Percentiles rank a stretch among this genome's conserved stretches.
These are phyloP conservation scores for Drosophila algonquin DNA, from an alignment of 2,888 invertebrate species.

Conservation along the genomic window DNA sequence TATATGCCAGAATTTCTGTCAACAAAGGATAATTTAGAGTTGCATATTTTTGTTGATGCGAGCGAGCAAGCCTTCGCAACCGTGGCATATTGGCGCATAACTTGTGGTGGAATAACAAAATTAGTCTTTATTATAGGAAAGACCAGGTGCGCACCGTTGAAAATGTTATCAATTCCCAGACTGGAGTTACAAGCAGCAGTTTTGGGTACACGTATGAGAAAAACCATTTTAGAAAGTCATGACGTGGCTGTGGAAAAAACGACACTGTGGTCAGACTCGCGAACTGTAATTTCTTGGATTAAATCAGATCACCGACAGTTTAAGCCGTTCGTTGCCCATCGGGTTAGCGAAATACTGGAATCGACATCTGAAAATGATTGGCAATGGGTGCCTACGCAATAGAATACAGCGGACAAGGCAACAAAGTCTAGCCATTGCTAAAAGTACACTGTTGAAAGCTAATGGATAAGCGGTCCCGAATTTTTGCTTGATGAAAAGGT, in stretches of 20 bases:
- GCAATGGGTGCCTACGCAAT: background rate
- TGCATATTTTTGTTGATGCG: conserved; percentile 16
- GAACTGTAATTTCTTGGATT: conserved; percentile 1
- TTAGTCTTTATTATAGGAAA: conserved; percentile 16
- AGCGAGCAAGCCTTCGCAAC: conserved; percentile 16
- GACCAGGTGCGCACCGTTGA: background rate
- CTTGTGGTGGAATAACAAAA: background rate
- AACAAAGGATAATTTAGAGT: background rate
- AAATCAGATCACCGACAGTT: background rate
- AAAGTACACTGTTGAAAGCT: background rate
- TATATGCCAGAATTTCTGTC: background rate
- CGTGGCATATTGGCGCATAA: conserved; percentile 12
- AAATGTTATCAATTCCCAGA: conserved; percentile 2
- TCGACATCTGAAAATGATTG: background rate
- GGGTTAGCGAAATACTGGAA: no score
- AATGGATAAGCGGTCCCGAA: background rate
- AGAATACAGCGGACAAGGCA: background rate
- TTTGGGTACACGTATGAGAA: background rate
- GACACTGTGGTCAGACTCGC: background rate
- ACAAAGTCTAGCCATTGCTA: background rate
- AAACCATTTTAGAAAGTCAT: background rate
- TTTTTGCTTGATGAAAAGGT: background rate
- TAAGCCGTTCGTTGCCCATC: no score
- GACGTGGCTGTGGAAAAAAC: background rate
- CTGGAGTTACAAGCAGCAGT: background rate